Conservation (phyloP, 2,797 vertebrate species). For the Oophaga sylvatica region DNA sequence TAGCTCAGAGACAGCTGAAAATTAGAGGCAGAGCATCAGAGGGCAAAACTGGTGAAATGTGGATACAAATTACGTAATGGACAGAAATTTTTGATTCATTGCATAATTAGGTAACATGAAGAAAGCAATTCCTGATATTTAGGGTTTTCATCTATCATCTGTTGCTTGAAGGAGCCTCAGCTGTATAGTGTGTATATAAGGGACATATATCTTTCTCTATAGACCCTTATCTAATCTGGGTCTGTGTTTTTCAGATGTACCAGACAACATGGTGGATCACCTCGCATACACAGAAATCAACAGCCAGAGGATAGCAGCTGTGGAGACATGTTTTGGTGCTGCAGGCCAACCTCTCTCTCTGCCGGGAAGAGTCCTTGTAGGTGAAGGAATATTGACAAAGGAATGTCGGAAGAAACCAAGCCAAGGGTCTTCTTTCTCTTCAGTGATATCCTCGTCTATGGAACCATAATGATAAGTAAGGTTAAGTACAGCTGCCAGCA, state of each 20-base stretch:
- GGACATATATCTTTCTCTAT: background rate
- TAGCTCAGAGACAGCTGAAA: too few species aligned
- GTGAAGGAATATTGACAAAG: conserved; percentile 87
- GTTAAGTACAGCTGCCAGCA: conserved; percentile 84
- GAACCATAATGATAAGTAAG: conserved; percentile 82
- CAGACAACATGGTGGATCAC: conserved; percentile 72
- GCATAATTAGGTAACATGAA: background rate
- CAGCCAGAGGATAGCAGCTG: conserved; percentile 78
- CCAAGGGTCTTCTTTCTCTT: conserved; percentile 89
- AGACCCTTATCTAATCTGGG: background rate
- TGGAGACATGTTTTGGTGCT: conserved; percentile 82
- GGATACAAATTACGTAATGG: too few species aligned
- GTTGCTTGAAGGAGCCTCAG: background rate
- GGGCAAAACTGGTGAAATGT: too few species aligned
- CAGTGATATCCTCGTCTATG: conserved; percentile 89
- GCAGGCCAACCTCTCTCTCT: conserved; percentile 76
- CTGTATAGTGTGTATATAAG: background rate
- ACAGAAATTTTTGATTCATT: too few species aligned
- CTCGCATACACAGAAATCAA: conserved; percentile 78
- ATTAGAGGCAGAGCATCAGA: too few species aligned
- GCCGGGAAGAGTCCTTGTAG: conserved; percentile 82
- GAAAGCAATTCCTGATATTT: background rate
- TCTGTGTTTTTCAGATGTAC: conserved; percentile 37
- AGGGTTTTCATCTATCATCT: background rate
- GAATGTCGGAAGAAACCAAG: conserved; percentile 82